Conservation (phyloP, 2,797 vertebrate genomes). For the Crenichthys baileyi region DNA sequence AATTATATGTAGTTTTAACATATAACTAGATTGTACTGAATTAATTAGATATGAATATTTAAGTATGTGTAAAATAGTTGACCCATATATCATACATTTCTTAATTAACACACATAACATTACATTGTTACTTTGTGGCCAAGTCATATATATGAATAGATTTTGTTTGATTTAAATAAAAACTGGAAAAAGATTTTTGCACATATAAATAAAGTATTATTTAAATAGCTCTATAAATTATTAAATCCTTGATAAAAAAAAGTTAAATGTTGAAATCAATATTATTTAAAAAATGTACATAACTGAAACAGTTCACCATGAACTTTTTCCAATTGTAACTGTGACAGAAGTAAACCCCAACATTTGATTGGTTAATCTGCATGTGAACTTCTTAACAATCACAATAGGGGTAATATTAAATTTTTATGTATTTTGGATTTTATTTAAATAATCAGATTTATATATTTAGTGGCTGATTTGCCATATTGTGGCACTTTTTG, state of each 20-base stretch:
- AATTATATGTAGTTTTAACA: no score
- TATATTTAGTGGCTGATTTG: neutral
- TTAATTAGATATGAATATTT: no score
- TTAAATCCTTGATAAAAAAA: neutral
- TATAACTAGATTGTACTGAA: no score
- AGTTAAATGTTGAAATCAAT: neutral
- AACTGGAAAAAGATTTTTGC: neutral
- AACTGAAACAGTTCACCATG: neutral
- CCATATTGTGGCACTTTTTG: neutral
- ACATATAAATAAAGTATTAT: neutral
- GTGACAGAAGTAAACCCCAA: no score
- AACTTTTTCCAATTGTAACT: no score
- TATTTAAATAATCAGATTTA: neutral
- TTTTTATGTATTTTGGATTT: neutral
- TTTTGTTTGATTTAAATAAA: neutral
- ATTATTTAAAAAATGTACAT: neutral
- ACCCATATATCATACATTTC: neutral
- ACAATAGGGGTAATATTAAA: no score
- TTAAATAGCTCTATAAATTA: neutral
- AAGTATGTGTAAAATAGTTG: neutral
- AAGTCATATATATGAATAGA: neutral
- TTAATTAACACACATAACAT: neutral
- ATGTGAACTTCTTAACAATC: no score
- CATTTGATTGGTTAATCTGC: no score
- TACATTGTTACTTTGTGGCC: neutral